phyloP scores from a whole-genome alignment of 2,888 invertebrate species.

The Cheilosia pagana region DNA sequence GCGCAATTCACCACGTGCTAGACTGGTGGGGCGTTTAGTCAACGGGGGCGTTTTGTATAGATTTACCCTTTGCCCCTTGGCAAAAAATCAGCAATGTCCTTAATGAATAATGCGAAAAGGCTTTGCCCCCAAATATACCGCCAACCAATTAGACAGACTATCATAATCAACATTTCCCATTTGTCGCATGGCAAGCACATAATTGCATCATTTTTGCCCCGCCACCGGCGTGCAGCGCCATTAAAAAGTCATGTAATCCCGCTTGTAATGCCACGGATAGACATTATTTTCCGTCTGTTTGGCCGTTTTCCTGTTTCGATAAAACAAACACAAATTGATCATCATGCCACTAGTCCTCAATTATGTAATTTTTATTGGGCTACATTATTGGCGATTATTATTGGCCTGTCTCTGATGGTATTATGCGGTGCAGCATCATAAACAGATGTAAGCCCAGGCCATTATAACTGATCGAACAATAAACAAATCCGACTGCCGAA shows the following conservation, averaged over 20 bases:
- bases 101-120: too few relatives aligned
- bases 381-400: conserved; percentile 67
- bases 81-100: too few relatives aligned
- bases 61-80: too few relatives aligned
- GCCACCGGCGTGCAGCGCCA: conserved; percentile 29
- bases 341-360: conserved; percentile 71
- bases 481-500: conserved; percentile 64
- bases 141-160: conserved; percentile 33
- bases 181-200: conserved; percentile 49
- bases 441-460: neutral
- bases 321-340: conserved; percentile 68
- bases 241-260: conserved; percentile 65
- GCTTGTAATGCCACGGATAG: conserved; percentile 34
- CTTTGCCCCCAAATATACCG: neutral
- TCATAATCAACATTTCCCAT: conserved; percentile 36
- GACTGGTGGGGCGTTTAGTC: too few relatives aligned
- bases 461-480: conserved; percentile 57
- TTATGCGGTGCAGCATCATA: neutral
- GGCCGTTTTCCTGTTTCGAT: conserved; percentile 69
- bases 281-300: conserved; percentile 37
- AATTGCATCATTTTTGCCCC: conserved; percentile 36
- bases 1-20: too few relatives aligned
- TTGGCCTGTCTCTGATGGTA: conserved; percentile 2
- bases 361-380: conserved; percentile 73
- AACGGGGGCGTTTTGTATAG: too few relatives aligned